These are phyloP conservation scores for Cerastoderma edule DNA, from an alignment of 2,888 invertebrate genomes.

Conservation along the genomic window DNA sequence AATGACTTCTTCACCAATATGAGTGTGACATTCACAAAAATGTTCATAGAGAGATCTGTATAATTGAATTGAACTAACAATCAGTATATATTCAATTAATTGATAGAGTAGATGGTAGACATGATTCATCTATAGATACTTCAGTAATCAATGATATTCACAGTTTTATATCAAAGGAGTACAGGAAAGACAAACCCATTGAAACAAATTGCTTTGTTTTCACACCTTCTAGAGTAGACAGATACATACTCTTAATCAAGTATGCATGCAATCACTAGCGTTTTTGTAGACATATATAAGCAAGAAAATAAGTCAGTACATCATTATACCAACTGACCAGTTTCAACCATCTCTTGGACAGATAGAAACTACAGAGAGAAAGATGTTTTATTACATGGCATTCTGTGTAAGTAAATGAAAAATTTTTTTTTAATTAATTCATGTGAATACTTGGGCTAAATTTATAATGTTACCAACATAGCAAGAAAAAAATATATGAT, in stretches of 20 bases:
- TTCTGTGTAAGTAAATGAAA: conserved; percentile 15
- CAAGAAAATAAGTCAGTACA: too few species aligned
- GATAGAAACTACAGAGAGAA: too few species aligned
- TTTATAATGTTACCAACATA: too few species aligned
- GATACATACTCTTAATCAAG: conserved; percentile 8
- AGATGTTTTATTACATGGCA: conserved; percentile 1
- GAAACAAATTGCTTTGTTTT: neutral
- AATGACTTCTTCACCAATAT: too few species aligned
- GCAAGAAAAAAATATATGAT: too few species aligned
- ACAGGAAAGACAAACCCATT: neutral
- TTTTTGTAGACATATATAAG: too few species aligned
- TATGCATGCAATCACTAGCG: too few species aligned
- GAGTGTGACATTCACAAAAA: too few species aligned
- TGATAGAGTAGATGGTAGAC: conserved; percentile 10
- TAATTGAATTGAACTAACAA: too few species aligned
- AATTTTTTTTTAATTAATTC: neutral
- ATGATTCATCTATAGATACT: neutral
- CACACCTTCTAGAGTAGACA: conserved; percentile 8
- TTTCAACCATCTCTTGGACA: too few species aligned
- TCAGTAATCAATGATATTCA: neutral
- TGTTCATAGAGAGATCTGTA: too few species aligned
- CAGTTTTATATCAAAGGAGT: conserved; percentile 6
- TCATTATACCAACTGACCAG: too few species aligned
- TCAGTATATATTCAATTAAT: neutral
- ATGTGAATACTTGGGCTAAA: neutral